These are phyloP conservation scores for Loriculus beryllinus DNA, from an alignment of 2,797 vertebrate species.

Conservation along the genomic window DNA sequence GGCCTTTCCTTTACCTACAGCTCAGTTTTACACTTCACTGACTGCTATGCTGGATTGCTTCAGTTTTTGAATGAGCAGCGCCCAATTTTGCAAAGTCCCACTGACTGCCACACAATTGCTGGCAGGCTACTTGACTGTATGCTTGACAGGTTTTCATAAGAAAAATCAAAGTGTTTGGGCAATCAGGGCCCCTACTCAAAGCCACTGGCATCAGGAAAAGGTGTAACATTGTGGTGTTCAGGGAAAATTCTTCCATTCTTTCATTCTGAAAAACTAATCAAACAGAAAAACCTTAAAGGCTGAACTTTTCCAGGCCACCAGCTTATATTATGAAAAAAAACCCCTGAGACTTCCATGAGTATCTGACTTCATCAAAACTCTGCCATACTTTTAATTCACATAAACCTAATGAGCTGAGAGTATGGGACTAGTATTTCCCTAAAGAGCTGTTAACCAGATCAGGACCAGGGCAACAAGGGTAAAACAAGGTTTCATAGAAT, in stretches of 20 bases:
- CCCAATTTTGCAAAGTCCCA: neutral
- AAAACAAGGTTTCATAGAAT: neutral
- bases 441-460: neutral
- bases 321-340: conserved; percentile 12
- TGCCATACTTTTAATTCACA: neutral
- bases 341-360: neutral
- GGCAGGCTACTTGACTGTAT: neutral
- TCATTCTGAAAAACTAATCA: conserved; percentile 30
- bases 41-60: neutral
- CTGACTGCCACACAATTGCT: neutral
- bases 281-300: neutral
- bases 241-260: neutral
- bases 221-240: neutral
- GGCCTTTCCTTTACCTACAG: neutral
- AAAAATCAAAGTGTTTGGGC: neutral
- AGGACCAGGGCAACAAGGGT: neutral
- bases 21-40: neutral
- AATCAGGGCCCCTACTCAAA: neutral
- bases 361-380: conserved; percentile 34
- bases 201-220: neutral
- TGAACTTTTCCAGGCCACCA: conserved; percentile 8
- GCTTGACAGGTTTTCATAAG: neutral
- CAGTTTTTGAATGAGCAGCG: neutral
- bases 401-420: neutral
- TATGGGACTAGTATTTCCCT: neutral